Percentiles rank a stretch among this genome's conserved stretches.
Conservation (phyloP, 2,113 vertebrate species). For the Gasterosteus nipponicus region DNA sequence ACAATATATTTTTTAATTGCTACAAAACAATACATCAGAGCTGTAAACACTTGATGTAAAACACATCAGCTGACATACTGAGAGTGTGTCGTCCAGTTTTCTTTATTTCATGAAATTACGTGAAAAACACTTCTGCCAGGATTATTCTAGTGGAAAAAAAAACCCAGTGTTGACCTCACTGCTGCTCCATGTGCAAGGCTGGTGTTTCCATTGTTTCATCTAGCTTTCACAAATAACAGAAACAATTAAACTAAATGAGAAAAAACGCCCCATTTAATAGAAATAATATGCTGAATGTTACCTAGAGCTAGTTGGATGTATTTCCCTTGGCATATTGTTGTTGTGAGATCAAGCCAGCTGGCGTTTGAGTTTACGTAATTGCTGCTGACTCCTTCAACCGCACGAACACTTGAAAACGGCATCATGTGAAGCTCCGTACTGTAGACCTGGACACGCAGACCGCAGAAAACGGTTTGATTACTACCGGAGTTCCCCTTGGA, state of each 20-base stretch:
- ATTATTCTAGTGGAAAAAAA: neutral
- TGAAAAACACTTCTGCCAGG: neutral
- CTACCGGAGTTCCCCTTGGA: conserved; percentile 29
- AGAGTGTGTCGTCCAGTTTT: neutral
- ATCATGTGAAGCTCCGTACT: conserved; percentile 33
- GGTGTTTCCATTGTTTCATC: neutral
- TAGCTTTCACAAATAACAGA: conserved; percentile 19
- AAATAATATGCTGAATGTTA: conserved; percentile 25
- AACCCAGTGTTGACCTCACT: neutral
- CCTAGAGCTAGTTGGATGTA: conserved; percentile 14
- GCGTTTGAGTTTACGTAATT: neutral
- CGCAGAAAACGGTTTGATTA: conserved; percentile 32
- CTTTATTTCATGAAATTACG: conserved; percentile 2
- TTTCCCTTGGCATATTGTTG: conserved; percentile 48
- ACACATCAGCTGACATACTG: neutral
- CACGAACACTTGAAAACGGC: conserved; percentile 30
- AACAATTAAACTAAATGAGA: conserved; percentile 13
- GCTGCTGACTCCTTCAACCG: conserved; percentile 24
- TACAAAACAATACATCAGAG: conserved; percentile 26
- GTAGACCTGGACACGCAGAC: conserved; percentile 26
- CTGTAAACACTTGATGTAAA: conserved; percentile 4
- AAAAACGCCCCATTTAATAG: conserved; percentile 20
- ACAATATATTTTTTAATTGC: conserved; percentile 19
- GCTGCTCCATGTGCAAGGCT: conserved; percentile 12
- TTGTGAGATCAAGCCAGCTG: conserved; percentile 11